Conservation (phyloP, 2,797 vertebrate species). For the Morus bassanus region DNA sequence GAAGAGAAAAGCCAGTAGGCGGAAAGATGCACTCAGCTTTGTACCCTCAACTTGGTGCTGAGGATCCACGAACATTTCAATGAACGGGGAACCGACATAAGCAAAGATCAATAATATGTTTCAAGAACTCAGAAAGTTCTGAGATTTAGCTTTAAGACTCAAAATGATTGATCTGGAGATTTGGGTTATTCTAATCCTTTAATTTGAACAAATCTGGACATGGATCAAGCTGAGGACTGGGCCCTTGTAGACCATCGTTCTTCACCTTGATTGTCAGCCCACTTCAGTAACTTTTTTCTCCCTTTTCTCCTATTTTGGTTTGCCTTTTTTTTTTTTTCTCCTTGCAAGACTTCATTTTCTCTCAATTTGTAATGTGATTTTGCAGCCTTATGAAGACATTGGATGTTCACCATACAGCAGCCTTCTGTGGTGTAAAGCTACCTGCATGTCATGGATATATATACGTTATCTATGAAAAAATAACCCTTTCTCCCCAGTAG, state of each 20-base stretch:
- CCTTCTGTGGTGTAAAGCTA: not conserved
- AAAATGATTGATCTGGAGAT: not conserved
- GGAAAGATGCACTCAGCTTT: not conserved
- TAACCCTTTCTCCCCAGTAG: not conserved
- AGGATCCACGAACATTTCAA: not conserved
- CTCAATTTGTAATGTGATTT: not conserved
- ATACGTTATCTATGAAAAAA: not conserved
- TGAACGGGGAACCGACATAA: not conserved
- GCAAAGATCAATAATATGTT: not conserved
- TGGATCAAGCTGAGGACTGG: not conserved
- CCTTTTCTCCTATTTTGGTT: not conserved
- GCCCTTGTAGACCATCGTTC: accelerated
- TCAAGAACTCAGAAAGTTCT: not conserved
- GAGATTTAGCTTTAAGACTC: not conserved
- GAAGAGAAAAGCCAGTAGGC: not conserved
- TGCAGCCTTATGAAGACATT: not conserved
- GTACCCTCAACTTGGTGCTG: accelerated
- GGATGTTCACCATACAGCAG: not conserved
- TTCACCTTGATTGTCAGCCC: not conserved
- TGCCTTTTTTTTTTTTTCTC: not conserved
- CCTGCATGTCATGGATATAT: not conserved
- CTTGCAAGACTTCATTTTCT: not conserved
- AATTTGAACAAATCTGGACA: not conserved
- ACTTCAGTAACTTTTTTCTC: not conserved
- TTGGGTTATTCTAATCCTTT: not conserved